Evolutionary conservation across 2,113 vertebrate genomes (phyloP), one percentile per base, ranked within the genome.

Genomic region (Syngnathoides biaculeatus): DNA sequence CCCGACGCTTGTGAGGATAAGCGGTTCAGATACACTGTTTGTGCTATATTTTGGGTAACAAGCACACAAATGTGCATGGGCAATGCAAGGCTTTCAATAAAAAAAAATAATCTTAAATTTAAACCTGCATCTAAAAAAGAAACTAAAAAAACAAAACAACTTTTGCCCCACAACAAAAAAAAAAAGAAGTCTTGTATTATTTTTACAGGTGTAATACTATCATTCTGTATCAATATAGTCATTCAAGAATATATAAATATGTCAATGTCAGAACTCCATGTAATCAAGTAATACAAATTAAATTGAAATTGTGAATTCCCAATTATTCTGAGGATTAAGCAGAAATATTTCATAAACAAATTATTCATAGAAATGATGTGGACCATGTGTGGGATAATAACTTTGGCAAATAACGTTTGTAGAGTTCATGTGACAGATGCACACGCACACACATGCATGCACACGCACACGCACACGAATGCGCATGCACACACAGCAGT

Each of bases 301-400:
- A 57, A 9, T 26, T 8, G 24, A 30, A 24, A 26, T 24, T 26
- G 30, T 57, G 22, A 27, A 17, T 57, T 57, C 15, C 1, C 15
- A 30, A 30, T 57, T 30, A 30, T 17, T 63, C 26, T 67, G 3
- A 14, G 14, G 8, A 64, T 47, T 12, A 39, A 26, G 4, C 27
- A 30, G 52, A 24, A 26, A 75, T 26, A 59, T 62, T 65, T 48
- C 55, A 55, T 40, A 35, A 8, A 62, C 13, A 58, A 43, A 53
- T 63, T 55, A 66, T 62, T 61, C 30, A 56, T 50, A 53, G 17
- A 60, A 39, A 45, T 43, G 0, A 48, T 2, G 27, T 64, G 27
- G 55, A 60, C 8, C 8, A 59, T n/a, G n/a, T 42, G 14, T 13
- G 0, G 27, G 15, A 64, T 61, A 5, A 48, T 48, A 22, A 45